phyloP scores from a whole-genome alignment of 64 coral and sea anemone genomes.

The Pachyseris speciosa region DNA sequence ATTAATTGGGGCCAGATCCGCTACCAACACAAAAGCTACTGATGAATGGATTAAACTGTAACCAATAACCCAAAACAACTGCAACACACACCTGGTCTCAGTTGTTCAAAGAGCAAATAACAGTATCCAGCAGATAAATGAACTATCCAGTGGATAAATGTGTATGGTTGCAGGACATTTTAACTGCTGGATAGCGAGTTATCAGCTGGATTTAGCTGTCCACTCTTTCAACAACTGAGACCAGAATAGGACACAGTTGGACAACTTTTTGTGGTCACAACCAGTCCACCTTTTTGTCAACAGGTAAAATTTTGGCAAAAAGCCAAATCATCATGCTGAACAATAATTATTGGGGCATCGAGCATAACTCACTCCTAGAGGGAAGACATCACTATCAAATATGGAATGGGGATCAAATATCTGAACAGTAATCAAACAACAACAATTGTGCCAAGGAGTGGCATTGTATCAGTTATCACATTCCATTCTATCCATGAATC shows the following conservation, averaged over 20 bases:
- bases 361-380: background rate
- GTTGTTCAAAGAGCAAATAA: no score
- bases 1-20: background rate
- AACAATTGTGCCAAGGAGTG: no score
- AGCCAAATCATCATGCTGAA: slow-evolving; percentile 1
- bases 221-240: no score
- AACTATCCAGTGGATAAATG: no score
- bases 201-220: no score
- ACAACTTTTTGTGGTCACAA: slow-evolving; percentile 23
- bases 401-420: no score
- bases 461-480: no score
- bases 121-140: no score
- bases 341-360: background rate
- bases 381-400: background rate
- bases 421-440: no score
- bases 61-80: slow-evolving; percentile 26
- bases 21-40: background rate
- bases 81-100: slow-evolving; percentile 21
- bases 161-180: no score
- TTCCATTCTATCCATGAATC: no score
- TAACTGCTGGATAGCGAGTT: no score
- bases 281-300: slow-evolving; percentile 23
- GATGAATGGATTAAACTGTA: background rate
- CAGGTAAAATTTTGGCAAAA: slow-evolving; percentile 21
- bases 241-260: background rate